phyloP scores from a whole-genome alignment of 2,888 invertebrate species.

The Liposcelis brunnea region DNA sequence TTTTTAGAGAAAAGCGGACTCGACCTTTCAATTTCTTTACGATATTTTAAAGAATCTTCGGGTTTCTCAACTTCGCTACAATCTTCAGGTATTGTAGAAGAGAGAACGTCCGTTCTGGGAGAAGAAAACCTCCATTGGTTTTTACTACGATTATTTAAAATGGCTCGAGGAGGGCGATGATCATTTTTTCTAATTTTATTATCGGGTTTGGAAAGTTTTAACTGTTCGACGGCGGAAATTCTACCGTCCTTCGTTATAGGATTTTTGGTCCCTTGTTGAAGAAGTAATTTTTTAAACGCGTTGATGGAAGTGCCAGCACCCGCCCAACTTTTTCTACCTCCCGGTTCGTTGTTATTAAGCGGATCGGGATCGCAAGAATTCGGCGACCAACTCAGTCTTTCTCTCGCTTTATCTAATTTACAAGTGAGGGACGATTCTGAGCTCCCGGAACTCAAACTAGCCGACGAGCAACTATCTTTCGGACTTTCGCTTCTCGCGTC shows the following conservation, averaged over 20 bases:
- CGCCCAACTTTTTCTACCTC: too few species aligned
- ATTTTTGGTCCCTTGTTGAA: conserved; percentile 49
- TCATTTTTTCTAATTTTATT: conserved; percentile 11
- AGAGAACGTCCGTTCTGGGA: conserved; percentile 65
- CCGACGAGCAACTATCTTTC: conserved; percentile 30
- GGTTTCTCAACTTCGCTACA: conserved; percentile 49
- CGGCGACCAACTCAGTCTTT: conserved; percentile 48
- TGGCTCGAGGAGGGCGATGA: conserved; percentile 16
- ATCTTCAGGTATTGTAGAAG: conserved; percentile 72
- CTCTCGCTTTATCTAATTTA: conserved; percentile 19
- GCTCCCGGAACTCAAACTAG: conserved; percentile 33
- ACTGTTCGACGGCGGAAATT: conserved; percentile 60
- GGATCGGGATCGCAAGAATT: conserved; percentile 18
- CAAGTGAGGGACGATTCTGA: conserved; percentile 32
- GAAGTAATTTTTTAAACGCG: conserved; percentile 65
- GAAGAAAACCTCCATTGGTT: conserved; percentile 46
- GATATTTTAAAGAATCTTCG: background rate
- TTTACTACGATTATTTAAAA: background rate
- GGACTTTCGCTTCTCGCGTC: conserved; percentile 24
- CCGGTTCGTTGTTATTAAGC: conserved; percentile 9
- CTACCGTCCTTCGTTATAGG: conserved; percentile 36
- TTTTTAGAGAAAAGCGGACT: background rate
- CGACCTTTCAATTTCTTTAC: conserved; percentile 2
- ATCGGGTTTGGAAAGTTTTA: conserved; percentile 49
- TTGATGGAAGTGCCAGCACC: conserved; percentile 44